These are phyloP conservation scores for Polyommatus iphigenia DNA, from an alignment of 2,888 invertebrate species.

Conservation along the genomic window DNA sequence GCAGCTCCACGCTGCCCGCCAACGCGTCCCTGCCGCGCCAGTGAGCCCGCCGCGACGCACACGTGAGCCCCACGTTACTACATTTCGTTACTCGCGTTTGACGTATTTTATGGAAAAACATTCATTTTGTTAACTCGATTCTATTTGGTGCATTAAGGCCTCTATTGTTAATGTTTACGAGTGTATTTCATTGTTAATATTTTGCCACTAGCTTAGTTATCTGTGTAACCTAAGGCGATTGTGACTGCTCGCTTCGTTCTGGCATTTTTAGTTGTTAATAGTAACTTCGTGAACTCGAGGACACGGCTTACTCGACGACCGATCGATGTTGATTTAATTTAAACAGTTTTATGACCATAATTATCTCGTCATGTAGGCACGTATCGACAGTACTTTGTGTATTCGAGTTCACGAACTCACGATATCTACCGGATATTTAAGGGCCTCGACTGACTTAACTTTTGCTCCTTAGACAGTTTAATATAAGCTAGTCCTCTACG, in stretches of 20 bases:
- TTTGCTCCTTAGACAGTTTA: constrained; percentile 13
- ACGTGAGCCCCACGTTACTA: constrained; percentile 31
- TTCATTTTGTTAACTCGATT: constrained; percentile 26
- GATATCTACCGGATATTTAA: neutral
- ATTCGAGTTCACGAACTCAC: constrained; percentile 17
- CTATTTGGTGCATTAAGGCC: constrained; percentile 31
- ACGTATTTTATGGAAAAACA: constrained; percentile 28
- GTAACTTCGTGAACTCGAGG: neutral
- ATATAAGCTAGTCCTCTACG: constrained; percentile 57
- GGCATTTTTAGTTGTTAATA: constrained; percentile 22
- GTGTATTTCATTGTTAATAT: constrained; percentile 31
- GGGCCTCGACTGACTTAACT: constrained; percentile 28
- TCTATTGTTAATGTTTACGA: constrained; percentile 23
- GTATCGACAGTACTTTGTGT: neutral
- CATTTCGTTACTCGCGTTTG: constrained; percentile 27
- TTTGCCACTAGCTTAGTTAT: constrained; percentile 31
- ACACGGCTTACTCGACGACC: neutral
- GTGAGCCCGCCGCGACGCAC: constrained; percentile 48
- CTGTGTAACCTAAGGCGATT: constrained; percentile 11
- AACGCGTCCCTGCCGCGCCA: constrained; percentile 87
- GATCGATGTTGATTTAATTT: neutral
- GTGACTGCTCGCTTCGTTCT: constrained; percentile 27
- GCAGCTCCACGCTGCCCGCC: constrained; percentile 93
- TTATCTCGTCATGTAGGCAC: neutral
- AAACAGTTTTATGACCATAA: neutral